Percentiles rank a stretch among this genome's conserved stretches.
Conservation (phyloP, 2,888 invertebrate species). For the Netelia inedita region DNA sequence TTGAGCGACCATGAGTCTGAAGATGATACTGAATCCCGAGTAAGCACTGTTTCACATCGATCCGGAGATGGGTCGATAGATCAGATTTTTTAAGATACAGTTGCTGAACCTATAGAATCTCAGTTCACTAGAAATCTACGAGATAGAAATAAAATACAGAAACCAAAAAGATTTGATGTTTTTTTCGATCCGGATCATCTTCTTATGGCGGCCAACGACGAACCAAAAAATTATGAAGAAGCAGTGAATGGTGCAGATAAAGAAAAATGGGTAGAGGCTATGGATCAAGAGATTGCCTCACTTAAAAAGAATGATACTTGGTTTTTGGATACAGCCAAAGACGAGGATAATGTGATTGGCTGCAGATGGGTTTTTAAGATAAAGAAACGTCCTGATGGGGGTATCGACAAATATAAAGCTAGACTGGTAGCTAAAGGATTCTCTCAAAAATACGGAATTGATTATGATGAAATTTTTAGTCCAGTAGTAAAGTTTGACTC, state of each 20-base stretch:
- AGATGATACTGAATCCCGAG: background rate
- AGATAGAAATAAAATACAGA: slow-evolving; percentile 34
- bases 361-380: slow-evolving; percentile 54
- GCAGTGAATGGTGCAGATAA: slow-evolving; percentile 32
- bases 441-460: slow-evolving; percentile 63
- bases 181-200: slow-evolving; percentile 38
- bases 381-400: slow-evolving; percentile 38
- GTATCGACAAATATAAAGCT: slow-evolving; percentile 53
- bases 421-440: slow-evolving; percentile 62
- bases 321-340: slow-evolving; percentile 27
- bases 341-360: slow-evolving; percentile 30
- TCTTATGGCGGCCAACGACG: slow-evolving; percentile 34
- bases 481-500: slow-evolving; percentile 54
- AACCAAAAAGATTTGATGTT: slow-evolving; percentile 25
- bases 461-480: slow-evolving; percentile 60
- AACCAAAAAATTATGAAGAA: slow-evolving; percentile 49
- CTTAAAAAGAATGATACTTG: slow-evolving; percentile 47
- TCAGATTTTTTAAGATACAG: slow-evolving; percentile 22
- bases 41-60: slow-evolving; percentile 5
- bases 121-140: slow-evolving; percentile 22
- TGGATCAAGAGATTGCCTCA: slow-evolving; percentile 53
- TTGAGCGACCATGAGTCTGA: background rate
- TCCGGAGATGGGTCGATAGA: slow-evolving; percentile 17
- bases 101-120: slow-evolving; percentile 14
- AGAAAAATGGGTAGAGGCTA: slow-evolving; percentile 44